Evolutionary conservation across 2,797 vertebrate species (phyloP).

Genomic region (Phoxinus dragarum): DNA sequence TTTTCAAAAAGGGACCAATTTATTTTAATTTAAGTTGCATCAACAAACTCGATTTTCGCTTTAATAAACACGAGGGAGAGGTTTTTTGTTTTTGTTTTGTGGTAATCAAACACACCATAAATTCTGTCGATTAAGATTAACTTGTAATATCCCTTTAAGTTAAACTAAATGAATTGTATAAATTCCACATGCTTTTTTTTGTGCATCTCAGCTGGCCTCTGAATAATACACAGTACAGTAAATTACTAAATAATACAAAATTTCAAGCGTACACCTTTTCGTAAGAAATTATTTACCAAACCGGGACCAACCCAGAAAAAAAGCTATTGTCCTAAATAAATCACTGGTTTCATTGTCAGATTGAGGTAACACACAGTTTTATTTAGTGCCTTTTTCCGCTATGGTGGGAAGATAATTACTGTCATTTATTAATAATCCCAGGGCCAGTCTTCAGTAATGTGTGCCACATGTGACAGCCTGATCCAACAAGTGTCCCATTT

Average conservation of each 20-base stretch:
- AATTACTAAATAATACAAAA: not conserved
- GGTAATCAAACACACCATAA: too few species aligned
- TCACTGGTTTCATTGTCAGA: slow-evolving; percentile 74
- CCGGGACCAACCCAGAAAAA: not conserved
- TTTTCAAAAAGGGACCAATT: not conserved
- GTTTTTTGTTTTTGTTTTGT: too few species aligned
- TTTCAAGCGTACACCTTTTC: not conserved
- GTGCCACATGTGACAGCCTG: slow-evolving; percentile 79
- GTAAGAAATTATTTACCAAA: not conserved
- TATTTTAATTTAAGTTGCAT: not conserved
- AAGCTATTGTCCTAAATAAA: slow-evolving; percentile 63
- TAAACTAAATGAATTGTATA: not conserved
- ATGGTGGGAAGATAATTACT: slow-evolving; percentile 79
- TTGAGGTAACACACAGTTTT: slow-evolving; percentile 66
- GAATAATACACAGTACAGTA: not conserved
- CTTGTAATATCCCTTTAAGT: not conserved
- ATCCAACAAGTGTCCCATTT: slow-evolving; percentile 76
- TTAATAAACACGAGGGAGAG: too few species aligned
- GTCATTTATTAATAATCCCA: slow-evolving; percentile 82
- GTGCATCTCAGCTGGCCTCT: not conserved
- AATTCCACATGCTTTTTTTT: not conserved
- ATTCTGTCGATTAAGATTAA: not conserved
- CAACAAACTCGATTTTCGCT: too few species aligned
- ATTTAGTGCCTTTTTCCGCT: slow-evolving; percentile 69
- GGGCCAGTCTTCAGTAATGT: slow-evolving; percentile 75